Evolutionary conservation across 2,113 vertebrate species (phyloP).

Genomic region (Delphinapterus leucas): DNA sequence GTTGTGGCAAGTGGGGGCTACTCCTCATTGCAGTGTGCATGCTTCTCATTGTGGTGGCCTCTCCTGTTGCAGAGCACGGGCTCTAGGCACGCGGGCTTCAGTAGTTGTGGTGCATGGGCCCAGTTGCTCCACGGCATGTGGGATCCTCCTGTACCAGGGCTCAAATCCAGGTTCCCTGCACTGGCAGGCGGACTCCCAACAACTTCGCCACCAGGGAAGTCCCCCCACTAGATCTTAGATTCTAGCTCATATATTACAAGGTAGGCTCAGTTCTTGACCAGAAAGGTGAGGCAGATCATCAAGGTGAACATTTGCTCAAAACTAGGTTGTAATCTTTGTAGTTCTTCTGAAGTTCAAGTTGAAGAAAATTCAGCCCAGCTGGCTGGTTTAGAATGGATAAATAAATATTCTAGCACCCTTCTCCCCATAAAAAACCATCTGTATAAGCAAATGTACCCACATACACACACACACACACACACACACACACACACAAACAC

Average conservation of each 20-base stretch:
- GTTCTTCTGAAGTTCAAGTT: neutral
- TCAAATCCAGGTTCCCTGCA: too few relatives aligned
- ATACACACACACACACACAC: neutral
- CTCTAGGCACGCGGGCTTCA: too few relatives aligned
- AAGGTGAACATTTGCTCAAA: neutral
- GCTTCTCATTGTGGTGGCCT: too few relatives aligned
- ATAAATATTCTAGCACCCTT: neutral
- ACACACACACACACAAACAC: neutral
- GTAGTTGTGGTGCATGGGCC: too few relatives aligned
- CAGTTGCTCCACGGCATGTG: too few relatives aligned
- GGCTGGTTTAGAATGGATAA: neutral
- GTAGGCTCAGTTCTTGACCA: neutral
- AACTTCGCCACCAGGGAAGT: too few relatives aligned
- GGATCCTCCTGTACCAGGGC: too few relatives aligned
- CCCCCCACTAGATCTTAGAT: neutral
- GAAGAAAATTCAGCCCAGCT: neutral
- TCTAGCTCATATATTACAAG: neutral
- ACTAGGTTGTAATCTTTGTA: neutral
- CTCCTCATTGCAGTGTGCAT: too few relatives aligned
- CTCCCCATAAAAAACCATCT: neutral
- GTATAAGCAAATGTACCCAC: neutral
- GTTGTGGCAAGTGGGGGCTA: too few relatives aligned
- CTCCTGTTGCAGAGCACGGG: too few relatives aligned
- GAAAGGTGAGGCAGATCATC: neutral
- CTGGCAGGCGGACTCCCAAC: too few relatives aligned